Conservation (phyloP, 2,888 invertebrate genomes). For the Rhaphigaster nebulosa region DNA sequence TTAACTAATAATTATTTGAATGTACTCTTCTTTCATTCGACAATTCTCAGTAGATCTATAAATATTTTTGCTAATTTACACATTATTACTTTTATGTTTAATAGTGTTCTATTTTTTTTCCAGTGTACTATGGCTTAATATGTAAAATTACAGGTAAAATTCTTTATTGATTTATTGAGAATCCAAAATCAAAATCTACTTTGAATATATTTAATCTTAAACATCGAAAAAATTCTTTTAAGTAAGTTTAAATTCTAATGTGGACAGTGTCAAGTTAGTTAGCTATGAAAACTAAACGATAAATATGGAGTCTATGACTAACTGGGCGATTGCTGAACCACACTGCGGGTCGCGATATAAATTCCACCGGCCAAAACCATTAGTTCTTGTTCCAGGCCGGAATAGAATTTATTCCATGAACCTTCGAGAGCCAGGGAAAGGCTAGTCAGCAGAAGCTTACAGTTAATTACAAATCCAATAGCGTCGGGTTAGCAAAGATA, state of each 20-base stretch:
- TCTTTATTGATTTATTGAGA: too few relatives aligned
- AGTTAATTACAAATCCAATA: constrained; percentile 47
- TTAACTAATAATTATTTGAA: too few relatives aligned
- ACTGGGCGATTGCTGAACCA: not conserved
- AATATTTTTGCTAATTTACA: too few relatives aligned
- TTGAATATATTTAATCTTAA: too few relatives aligned
- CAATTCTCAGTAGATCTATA: too few relatives aligned
- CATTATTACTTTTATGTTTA: too few relatives aligned
- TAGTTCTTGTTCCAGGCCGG: constrained; percentile 13
- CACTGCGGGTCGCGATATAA: not conserved
- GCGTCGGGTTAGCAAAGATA: constrained; percentile 33
- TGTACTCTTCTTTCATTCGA: too few relatives aligned
- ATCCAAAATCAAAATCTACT: too few relatives aligned
- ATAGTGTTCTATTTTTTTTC: too few relatives aligned
- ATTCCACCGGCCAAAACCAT: not conserved
- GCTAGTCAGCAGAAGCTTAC: constrained; percentile 46
- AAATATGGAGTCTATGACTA: not conserved
- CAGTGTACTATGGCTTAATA: too few relatives aligned
- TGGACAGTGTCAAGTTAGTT: not conserved
- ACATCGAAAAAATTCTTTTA: not conserved
- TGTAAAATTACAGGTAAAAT: too few relatives aligned
- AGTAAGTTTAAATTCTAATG: not conserved
- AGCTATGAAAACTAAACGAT: not conserved
- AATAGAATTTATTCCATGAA: constrained; percentile 12
- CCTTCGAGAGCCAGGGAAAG: too few relatives aligned